phyloP scores from a whole-genome alignment of 2,113 vertebrate genomes.

The Sialia sialis region DNA sequence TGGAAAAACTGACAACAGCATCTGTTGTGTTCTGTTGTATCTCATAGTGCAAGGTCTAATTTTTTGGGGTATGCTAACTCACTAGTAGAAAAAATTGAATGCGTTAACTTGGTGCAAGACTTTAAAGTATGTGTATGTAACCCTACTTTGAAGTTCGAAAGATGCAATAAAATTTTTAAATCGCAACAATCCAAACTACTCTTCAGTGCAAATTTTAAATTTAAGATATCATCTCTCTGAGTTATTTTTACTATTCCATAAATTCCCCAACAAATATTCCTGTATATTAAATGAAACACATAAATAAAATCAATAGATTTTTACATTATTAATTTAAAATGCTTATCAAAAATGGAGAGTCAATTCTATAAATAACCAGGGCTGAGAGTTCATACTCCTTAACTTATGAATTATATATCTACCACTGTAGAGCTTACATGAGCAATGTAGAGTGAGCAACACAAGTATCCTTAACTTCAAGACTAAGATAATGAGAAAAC shows the following conservation, averaged over 20 bases:
- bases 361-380: conserved; percentile 34
- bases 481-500: background rate
- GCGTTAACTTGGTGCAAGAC: background rate
- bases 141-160: background rate
- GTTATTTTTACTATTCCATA: conserved; percentile 34
- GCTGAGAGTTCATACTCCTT: background rate
- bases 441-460: background rate
- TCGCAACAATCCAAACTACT: background rate
- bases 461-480: background rate
- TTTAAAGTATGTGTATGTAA: background rate
- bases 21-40: background rate
- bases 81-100: background rate
- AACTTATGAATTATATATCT: conserved; percentile 47
- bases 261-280: background rate
- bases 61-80: background rate
- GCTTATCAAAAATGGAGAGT: background rate
- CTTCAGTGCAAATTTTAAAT: background rate
- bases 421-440: background rate
- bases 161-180: background rate
- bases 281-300: conserved; percentile 42
- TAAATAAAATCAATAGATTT: conserved; percentile 49
- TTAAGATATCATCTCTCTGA: background rate
- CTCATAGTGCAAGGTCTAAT: background rate
- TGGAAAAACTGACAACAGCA: background rate
- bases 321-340: conserved; percentile 60